Evolutionary conservation across 2,113 vertebrate species (phyloP).

Genomic region (Psilopsiagon aymara): DNA sequence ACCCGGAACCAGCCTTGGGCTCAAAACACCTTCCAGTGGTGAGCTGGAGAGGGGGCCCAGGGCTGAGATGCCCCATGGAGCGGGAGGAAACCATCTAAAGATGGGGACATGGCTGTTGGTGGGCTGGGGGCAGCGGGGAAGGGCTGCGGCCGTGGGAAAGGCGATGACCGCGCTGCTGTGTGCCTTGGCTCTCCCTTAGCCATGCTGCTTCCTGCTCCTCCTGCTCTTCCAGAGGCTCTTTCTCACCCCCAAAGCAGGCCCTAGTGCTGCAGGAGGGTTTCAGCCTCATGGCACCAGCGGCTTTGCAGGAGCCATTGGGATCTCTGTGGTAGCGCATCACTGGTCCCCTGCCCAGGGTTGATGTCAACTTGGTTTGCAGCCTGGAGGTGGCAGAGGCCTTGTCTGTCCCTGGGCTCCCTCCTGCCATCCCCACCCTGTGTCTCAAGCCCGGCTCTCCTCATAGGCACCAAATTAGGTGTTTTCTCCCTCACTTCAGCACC

Average conservation of each 20-base stretch:
- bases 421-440: accelerated
- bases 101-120: accelerated
- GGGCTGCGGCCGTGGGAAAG: background rate
- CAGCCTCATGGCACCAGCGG: accelerated
- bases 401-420: background rate
- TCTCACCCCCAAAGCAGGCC: background rate
- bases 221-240: background rate
- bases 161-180: background rate
- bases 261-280: background rate
- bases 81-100: background rate
- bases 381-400: background rate
- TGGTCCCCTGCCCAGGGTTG: background rate
- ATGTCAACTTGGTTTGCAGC: background rate
- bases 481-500: background rate
- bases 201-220: background rate
- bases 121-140: background rate
- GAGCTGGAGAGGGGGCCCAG: background rate
- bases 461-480: background rate
- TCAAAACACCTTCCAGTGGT: background rate
- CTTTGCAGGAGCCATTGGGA: background rate
- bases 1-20: accelerated
- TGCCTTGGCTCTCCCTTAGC: background rate
- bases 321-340: background rate
- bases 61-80: background rate
- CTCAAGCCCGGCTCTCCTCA: background rate